phyloP scores from a whole-genome alignment of 2,113 vertebrate species.

The Takifugu bimaculatus region DNA sequence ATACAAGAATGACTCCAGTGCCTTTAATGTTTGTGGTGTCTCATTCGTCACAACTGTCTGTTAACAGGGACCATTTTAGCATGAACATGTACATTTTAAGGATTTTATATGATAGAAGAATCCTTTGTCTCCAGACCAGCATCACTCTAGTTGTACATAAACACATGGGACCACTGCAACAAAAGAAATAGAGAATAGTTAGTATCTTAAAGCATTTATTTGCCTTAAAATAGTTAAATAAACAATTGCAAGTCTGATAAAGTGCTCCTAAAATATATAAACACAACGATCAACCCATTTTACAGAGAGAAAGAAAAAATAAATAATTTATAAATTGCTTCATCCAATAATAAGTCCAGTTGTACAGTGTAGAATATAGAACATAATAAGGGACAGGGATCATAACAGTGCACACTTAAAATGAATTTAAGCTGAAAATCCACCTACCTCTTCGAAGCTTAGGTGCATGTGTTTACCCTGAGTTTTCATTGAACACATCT shows the following conservation, averaged over 20 bases:
- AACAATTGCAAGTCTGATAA: background rate
- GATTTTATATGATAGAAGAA: too few species aligned
- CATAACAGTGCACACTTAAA: background rate
- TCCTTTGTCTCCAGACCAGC: background rate
- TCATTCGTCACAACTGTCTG: too few species aligned
- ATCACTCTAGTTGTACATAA: constrained; percentile 26
- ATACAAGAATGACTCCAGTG: too few species aligned
- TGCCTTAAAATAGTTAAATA: background rate
- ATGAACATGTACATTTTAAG: too few species aligned
- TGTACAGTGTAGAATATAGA: too few species aligned
- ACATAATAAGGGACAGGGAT: background rate
- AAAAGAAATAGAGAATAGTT: constrained; percentile 6
- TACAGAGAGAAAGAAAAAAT: background rate
- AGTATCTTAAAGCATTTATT: background rate
- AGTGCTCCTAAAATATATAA: background rate
- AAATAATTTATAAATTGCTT: background rate
- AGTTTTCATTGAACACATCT: constrained; percentile 19
- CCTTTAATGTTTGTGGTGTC: too few species aligned
- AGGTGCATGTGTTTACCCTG: constrained; percentile 15
- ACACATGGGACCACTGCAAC: constrained; percentile 24
- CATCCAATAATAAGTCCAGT: background rate
- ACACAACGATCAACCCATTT: too few species aligned
- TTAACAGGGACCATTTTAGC: too few species aligned
- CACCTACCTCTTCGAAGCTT: constrained; percentile 24
- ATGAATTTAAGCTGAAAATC: too few species aligned